Base-by-base conservation (phyloP, 2,888 invertebrate species). In the Ariolimax columbianus region DNA sequence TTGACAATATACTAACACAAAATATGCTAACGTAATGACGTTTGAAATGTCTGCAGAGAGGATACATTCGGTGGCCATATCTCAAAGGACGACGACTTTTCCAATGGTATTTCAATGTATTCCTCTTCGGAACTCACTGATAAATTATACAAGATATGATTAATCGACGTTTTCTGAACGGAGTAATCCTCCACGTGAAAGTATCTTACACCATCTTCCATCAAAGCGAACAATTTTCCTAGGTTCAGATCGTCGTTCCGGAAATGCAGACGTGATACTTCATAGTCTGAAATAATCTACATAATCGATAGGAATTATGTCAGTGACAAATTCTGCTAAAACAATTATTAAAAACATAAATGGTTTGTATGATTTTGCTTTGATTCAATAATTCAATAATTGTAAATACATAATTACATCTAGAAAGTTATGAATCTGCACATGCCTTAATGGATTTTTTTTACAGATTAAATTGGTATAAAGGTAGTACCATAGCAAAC, bases 161-260 rank as follows among this genome's bases (percentile, higher is more conserved):
- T 33, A 33, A 75, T 33, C 0, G 75, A 51, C 6, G 75, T 75
- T 51, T 75, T 75, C 33, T 75, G 51, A 17, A 75, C 51, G 6
- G 75, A 51, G n/a, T 75, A 75, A 36, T 75, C 51, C 0, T 3
- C 17, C 19, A 75, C 75, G n/a, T 51, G 47, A 75, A 51, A 75
- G 33, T 75, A 75, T 17, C 51, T 51, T 47, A 75, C 26, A 1
- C 75, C 75, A 51, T 75, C 75, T 33, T 75, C 75, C 51, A 75
- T 26, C 11, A 47, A 2, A 26, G 75, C 75, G 51, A 75, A 75
- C 19, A 75, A 33, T 51, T 75, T 75, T 23, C 51, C 75, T 1
- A 75, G 36, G 30, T 75, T 51, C 17, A 51, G 33, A 33, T 75
- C 9, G 4, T 75, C 51, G 23, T 47, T 23, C 14, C 3, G 33